Base-by-base conservation (phyloP, 2,113 vertebrate species). In the Ardeotis arabs region DNA sequence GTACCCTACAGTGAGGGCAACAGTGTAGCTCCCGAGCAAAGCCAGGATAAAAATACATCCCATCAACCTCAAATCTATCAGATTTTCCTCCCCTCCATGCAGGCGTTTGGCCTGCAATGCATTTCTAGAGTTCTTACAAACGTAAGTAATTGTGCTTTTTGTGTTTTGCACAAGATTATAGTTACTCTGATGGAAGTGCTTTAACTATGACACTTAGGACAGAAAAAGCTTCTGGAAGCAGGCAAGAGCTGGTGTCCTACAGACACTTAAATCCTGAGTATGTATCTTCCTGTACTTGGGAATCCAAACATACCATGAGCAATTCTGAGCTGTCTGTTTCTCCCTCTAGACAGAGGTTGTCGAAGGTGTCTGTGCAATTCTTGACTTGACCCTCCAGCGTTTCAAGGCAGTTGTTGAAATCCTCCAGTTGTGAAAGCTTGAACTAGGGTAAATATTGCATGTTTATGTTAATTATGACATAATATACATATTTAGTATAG, bases 361-460 rank as follows among this genome's bases (percentile, higher is more conserved):
- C 89, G 58, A 99, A 97, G 66, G 90, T 95, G 41, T 97, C 97
- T 95, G 97, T 97, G 96, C 98, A 98, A 6, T 92, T 96, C 69
- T 96, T 97, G 90, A 99, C 96, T 27, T 73, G 96, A 31, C 37
- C 72, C 96, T 99, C 98, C 93, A 99, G 96, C 1, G 87, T 96
- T 53, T 98, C 97, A 85, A 99, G 95, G 41, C 67, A 75, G 28
- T 86, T 86, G 12, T 87, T 96, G 69, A 99, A 99, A 92, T 98
- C 97, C 91, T 98, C 98, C 93, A 98, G 97, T 90, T 98, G 98
- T 78, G 92, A 83, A 39, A 98, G 97, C 84, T 92, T 93, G 92
- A 97, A 96, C 98, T 98, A 94, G 92, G 37, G 35, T 68, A 49
- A 75, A 87, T 76, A 87, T 91, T 41, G 53, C 50, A 94, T 60